These are phyloP conservation scores for Asarcornis scutulata DNA, from an alignment of 2,113 vertebrate genomes.

Conservation along the genomic window DNA sequence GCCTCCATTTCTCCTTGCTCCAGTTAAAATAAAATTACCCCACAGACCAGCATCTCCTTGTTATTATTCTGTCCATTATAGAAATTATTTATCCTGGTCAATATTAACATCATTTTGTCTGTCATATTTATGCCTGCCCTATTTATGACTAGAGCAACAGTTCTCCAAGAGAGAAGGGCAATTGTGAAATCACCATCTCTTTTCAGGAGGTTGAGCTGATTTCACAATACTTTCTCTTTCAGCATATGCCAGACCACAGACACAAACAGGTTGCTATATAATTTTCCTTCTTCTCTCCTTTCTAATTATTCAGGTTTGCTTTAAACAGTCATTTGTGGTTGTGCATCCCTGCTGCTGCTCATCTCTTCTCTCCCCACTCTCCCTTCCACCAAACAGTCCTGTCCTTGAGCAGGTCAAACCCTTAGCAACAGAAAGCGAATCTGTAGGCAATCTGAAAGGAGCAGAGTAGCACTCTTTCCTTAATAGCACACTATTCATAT, in stretches of 20 bases:
- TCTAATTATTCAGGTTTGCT: constrained; percentile 55
- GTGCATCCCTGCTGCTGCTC: neutral
- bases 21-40: neutral
- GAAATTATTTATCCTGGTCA: neutral
- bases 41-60: neutral
- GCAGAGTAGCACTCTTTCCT: neutral
- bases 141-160: constrained; percentile 13
- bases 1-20: neutral
- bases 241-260: constrained; percentile 47
- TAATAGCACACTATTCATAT: neutral
- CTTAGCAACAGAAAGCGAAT: constrained; percentile 47
- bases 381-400: neutral
- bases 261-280: constrained; percentile 62
- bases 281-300: constrained; percentile 45
- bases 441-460: neutral
- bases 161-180: neutral
- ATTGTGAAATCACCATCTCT: neutral
- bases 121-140: neutral
- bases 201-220: neutral
- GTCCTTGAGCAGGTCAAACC: constrained; percentile 56
- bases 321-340: constrained; percentile 18
- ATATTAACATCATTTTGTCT: neutral
- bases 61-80: neutral
- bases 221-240: constrained; percentile 20
- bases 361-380: neutral